These are phyloP conservation scores for Heliconius ethilla DNA, from an alignment of 2,888 invertebrate genomes.

Conservation along the genomic window DNA sequence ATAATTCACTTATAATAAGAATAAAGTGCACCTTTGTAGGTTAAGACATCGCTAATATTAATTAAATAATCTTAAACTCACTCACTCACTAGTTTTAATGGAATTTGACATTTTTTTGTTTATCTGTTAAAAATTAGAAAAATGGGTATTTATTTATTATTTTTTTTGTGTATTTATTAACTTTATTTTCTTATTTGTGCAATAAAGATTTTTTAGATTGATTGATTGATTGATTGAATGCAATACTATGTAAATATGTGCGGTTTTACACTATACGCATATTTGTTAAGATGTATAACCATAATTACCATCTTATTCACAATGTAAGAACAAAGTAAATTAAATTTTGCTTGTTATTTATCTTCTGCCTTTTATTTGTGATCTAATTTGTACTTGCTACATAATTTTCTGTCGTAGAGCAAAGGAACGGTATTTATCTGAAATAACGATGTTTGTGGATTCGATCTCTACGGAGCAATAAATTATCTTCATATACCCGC, in stretches of 20 bases:
- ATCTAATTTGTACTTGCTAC: not conserved
- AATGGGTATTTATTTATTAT: too few species aligned
- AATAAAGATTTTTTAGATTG: not conserved
- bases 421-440: too few species aligned
- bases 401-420: not conserved
- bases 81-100: slow-evolving; percentile 5
- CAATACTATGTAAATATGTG: slow-evolving; percentile 56
- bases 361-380: slow-evolving; percentile 44
- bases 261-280: slow-evolving; percentile 64
- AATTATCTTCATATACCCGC: too few species aligned
- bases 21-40: slow-evolving; percentile 57
- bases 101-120: not conserved
- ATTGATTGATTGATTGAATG: not conserved
- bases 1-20: slow-evolving; percentile 51
- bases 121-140: slow-evolving; percentile 10
- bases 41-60: slow-evolving; percentile 43
- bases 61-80: slow-evolving; percentile 14
- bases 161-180: not conserved
- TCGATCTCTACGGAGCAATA: too few species aligned
- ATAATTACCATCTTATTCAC: slow-evolving; percentile 65
- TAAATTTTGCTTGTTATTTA: slow-evolving; percentile 73
- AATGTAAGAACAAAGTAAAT: slow-evolving; percentile 63
- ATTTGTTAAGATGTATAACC: slow-evolving; percentile 64
- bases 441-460: too few species aligned
- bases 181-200: not conserved